phyloP scores from a whole-genome alignment of 37 sponge, comb jelly and placozoan genomes.

The Ianthella basta region DNA sequence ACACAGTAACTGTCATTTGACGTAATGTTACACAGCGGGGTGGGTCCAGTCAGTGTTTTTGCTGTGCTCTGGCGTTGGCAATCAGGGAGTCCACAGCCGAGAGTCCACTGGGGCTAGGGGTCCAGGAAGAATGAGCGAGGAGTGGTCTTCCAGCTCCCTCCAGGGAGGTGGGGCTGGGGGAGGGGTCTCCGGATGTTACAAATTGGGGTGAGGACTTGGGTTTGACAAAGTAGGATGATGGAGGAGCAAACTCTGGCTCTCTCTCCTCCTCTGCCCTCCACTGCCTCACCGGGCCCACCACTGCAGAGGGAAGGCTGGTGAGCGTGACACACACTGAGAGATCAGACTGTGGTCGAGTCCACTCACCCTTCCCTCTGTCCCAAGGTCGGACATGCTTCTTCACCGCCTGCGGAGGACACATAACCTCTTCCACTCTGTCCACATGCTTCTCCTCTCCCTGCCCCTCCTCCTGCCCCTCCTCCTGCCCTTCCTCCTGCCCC shows the following conservation, averaged over 20 bases:
- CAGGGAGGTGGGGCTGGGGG: too few relatives aligned
- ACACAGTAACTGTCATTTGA: too few relatives aligned
- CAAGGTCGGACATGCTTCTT: conserved; percentile 68
- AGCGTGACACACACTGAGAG: background rate
- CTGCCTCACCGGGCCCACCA: conserved; percentile 36
- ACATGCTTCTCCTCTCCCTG: background rate
- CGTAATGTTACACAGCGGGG: too few relatives aligned
- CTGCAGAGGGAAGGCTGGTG: background rate
- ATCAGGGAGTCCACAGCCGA: too few relatives aligned
- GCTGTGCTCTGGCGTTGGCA: too few relatives aligned
- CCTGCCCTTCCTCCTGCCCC: background rate
- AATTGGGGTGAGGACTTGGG: background rate
- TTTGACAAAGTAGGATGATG: conserved; percentile 50
- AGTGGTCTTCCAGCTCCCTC: too few relatives aligned
- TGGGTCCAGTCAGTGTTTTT: too few relatives aligned
- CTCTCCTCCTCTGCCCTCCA: conserved; percentile 59
- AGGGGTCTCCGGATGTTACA: background rate
- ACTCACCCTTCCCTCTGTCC: conserved; percentile 84
- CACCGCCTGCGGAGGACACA: background rate
- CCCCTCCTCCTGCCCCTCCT: background rate
- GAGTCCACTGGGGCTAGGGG: too few relatives aligned
- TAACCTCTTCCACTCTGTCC: conserved; percentile 14
- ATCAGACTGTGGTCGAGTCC: too few relatives aligned
- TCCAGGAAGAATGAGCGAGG: too few relatives aligned
- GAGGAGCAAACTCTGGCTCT: conserved; percentile 86